Percentiles rank a stretch among this genome's conserved stretches.
phyloP scores from a whole-genome alignment of 2,888 invertebrate genomes.

The Lysandra bellargus region DNA sequence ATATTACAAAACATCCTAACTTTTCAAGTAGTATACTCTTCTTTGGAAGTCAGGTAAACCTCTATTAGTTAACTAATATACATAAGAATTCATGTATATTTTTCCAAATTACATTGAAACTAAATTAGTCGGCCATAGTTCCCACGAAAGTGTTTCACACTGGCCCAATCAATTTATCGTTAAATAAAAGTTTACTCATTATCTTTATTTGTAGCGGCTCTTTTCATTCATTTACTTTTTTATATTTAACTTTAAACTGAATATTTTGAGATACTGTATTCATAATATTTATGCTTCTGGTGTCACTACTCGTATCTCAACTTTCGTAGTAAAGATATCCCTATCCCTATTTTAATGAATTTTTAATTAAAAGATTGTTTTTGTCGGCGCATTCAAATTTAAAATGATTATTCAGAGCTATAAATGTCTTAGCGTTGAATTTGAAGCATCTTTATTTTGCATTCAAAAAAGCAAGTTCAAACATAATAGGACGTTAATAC shows the following conservation, averaged over 20 bases:
- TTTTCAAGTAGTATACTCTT: no score
- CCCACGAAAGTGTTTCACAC: conserved; percentile 1
- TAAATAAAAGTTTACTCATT: neutral
- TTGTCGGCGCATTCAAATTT: neutral
- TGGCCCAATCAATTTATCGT: neutral
- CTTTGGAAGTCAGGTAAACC: no score
- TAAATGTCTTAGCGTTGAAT: neutral
- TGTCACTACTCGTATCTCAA: conserved; percentile 1
- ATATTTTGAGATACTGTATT: neutral
- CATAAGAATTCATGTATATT: neutral
- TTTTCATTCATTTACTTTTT: neutral
- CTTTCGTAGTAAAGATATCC: neutral
- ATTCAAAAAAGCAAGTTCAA: neutral
- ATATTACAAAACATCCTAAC: neutral
- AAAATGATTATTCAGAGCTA: neutral
- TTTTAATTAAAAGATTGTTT: neutral
- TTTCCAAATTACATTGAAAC: conserved; percentile 1
- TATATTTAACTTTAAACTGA: neutral
- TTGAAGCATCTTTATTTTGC: neutral
- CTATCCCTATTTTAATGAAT: neutral
- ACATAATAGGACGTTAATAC: neutral
- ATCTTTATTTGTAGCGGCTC: neutral
- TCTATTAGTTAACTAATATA: neutral
- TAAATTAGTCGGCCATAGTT: neutral
- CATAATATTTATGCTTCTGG: conserved; percentile 12